Percentiles rank a stretch among this genome's conserved stretches.
These are phyloP conservation scores for Phaenicophaeus curvirostris DNA, from an alignment of 2,797 vertebrate species.

Conservation along the genomic window DNA sequence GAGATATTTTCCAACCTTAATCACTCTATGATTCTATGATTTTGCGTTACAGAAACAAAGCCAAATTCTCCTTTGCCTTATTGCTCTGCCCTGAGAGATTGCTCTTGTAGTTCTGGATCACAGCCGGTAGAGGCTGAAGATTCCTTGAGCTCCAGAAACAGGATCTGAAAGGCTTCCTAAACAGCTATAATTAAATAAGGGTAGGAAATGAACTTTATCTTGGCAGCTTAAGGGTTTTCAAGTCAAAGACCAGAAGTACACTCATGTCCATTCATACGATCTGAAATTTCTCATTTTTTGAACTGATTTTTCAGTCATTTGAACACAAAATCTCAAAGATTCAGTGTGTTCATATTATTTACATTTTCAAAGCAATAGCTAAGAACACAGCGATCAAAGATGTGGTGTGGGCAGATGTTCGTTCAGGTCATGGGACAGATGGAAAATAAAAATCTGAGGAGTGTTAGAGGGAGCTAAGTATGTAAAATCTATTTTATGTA, in stretches of 20 bases:
- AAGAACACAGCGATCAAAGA: background rate
- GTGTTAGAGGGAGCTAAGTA: background rate
- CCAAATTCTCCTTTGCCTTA: background rate
- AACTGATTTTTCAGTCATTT: background rate
- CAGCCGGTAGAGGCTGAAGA: fast-evolving
- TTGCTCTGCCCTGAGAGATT: background rate
- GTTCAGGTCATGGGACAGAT: fast-evolving
- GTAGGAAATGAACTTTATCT: background rate
- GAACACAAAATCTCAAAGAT: background rate
- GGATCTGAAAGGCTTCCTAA: background rate
- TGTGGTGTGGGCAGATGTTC: background rate
- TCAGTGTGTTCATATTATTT: fast-evolving
- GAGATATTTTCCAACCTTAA: no score
- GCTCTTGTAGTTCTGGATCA: background rate
- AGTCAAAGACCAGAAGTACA: background rate
- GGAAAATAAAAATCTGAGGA: background rate
- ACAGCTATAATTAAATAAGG: background rate
- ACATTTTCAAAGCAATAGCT: background rate
- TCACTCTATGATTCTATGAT: no score
- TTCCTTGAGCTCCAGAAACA: background rate
- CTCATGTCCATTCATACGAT: fast-evolving
- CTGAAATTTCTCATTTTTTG: background rate
- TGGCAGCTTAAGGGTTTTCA: background rate
- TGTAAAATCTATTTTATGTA: background rate
- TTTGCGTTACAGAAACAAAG: background rate